A percentile compares a stretch with the other conserved stretches of the same genome.
Evolutionary conservation across 2,888 invertebrate species (phyloP).

Genomic region (Hypena proboscidalis): DNA sequence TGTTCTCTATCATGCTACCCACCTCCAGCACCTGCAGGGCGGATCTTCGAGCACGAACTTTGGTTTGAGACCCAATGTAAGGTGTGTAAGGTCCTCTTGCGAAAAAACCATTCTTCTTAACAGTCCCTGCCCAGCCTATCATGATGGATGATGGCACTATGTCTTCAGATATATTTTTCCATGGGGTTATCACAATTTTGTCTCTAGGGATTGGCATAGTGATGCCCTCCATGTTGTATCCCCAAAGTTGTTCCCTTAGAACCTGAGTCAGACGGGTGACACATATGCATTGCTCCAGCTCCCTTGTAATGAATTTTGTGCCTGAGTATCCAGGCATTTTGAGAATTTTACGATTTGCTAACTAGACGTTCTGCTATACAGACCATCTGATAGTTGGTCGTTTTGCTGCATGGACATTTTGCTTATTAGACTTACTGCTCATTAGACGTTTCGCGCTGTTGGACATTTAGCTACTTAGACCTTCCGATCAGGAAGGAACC

Average conservation of each 20-base stretch:
- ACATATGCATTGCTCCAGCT: too few species aligned
- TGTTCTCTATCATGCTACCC: not conserved
- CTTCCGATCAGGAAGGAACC: too few species aligned
- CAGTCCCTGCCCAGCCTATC: not conserved
- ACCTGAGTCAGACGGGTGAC: not conserved
- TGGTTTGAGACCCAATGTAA: slow-evolving; percentile 2
- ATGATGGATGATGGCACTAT: not conserved
- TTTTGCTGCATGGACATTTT: too few species aligned
- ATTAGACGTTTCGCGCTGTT: too few species aligned
- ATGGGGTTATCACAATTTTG: not conserved
- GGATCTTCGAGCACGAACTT: not conserved
- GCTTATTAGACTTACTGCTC: too few species aligned
- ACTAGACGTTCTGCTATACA: too few species aligned
- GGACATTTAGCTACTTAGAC: too few species aligned
- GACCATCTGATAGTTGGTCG: too few species aligned
- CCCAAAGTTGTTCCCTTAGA: too few species aligned
- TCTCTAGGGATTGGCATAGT: not conserved
- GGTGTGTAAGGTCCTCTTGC: slow-evolving; percentile 1
- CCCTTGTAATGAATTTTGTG: too few species aligned
- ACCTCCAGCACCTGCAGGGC: not conserved
- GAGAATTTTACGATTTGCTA: too few species aligned
- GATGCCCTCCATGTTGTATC: not conserved
- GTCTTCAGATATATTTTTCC: not conserved
- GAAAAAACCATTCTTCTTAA: not conserved
- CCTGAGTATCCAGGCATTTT: too few species aligned